Conservation (phyloP, 2,888 invertebrate genomes). For the Petrolisthes cinctipes region DNA sequence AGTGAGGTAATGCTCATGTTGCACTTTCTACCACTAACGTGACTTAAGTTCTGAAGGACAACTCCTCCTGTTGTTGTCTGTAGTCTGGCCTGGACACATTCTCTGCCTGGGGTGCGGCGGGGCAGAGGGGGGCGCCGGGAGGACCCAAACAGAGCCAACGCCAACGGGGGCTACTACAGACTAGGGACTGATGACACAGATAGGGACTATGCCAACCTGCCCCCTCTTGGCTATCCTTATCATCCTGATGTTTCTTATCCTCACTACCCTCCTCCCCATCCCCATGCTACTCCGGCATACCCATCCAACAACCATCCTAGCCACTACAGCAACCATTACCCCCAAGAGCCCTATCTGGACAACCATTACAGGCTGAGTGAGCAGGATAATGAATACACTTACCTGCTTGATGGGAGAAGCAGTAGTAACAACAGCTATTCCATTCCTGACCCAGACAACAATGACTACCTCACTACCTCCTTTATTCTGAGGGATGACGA, state of each 20-base stretch:
- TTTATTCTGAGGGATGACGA: conserved; percentile 40
- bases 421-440: conserved; percentile 41
- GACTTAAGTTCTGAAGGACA: conserved; percentile 52
- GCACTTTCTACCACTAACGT: conserved; percentile 33
- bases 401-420: conserved; percentile 21
- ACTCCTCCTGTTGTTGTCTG: conserved; percentile 51
- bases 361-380: conserved; percentile 40
- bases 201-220: conserved; percentile 57
- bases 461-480: conserved; percentile 50
- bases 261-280: background rate
- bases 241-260: conserved; percentile 38
- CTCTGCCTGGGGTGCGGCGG: conserved; percentile 50
- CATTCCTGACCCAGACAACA: conserved; percentile 42
- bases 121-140: conserved; percentile 41
- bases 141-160: conserved; percentile 40
- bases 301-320: background rate
- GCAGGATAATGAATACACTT: conserved; percentile 47
- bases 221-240: conserved; percentile 45
- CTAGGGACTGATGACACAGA: conserved; percentile 33
- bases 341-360: conserved; percentile 38
- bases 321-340: conserved; percentile 11
- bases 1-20: conserved; percentile 21
- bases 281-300: background rate
- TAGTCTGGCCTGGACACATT: conserved; percentile 62
- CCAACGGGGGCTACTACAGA: conserved; percentile 45